These are phyloP conservation scores for Centropus bengalensis DNA, from an alignment of 2,113 vertebrate genomes.

Conservation along the genomic window DNA sequence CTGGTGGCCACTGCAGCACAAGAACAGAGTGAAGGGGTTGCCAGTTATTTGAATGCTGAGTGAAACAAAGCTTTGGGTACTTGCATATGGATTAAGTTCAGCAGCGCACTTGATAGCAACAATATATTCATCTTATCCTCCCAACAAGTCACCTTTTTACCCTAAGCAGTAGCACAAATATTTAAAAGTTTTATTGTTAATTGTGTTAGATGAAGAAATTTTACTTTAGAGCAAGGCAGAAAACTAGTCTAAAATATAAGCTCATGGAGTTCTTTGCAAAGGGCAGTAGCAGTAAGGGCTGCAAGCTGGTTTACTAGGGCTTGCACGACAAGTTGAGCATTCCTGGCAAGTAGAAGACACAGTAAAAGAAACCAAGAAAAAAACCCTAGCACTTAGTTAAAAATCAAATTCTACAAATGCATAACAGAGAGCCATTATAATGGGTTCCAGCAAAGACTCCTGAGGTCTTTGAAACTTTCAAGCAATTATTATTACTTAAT, in stretches of 20 bases:
- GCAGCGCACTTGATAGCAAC: not conserved
- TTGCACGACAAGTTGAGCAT: not conserved
- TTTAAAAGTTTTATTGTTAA: not conserved
- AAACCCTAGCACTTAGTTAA: not conserved
- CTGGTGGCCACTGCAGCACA: conserved; percentile 8
- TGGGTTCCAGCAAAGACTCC: not conserved
- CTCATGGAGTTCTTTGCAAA: not conserved
- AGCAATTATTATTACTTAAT: not conserved
- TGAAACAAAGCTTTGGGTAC: not conserved
- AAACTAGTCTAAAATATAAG: not conserved
- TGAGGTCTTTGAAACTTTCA: not conserved
- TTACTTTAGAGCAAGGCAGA: not conserved
- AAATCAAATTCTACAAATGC: not conserved
- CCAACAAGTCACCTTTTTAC: not conserved
- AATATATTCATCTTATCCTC: not conserved
- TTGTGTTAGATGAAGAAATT: not conserved
- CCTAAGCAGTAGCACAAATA: not conserved
- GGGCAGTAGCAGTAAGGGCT: not conserved
- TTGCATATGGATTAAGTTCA: not conserved
- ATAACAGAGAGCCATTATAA: not conserved
- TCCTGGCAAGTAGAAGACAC: not conserved
- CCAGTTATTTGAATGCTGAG: not conserved
- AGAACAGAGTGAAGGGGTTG: not conserved
- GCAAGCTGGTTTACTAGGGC: not conserved
- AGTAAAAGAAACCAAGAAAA: not conserved